phyloP scores from a whole-genome alignment of 2,797 vertebrate species.

The Aldrovandia affinis region DNA sequence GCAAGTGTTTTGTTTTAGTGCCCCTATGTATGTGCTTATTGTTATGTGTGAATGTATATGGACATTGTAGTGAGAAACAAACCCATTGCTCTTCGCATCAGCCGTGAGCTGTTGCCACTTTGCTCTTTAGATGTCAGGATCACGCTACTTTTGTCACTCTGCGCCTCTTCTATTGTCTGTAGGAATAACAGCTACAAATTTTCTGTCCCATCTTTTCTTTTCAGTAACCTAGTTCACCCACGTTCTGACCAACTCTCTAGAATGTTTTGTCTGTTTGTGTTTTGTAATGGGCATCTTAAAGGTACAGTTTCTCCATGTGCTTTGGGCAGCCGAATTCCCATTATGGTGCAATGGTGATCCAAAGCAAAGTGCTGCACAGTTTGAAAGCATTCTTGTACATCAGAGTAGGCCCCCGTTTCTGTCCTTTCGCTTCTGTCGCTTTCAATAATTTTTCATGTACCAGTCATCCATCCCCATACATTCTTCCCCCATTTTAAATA shows the following conservation, averaged over 20 bases:
- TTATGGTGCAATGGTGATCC: neutral
- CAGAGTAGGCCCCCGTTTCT: neutral
- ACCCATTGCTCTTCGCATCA: neutral
- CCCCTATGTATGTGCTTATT: neutral
- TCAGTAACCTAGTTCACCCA: slow-evolving; percentile 1
- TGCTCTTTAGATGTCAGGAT: neutral
- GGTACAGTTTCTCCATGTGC: slow-evolving; percentile 12
- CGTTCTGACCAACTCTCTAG: neutral
- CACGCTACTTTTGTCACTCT: neutral
- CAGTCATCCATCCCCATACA: neutral
- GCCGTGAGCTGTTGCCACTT: neutral
- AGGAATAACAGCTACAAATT: neutral
- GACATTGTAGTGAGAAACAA: neutral
- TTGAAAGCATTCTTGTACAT: slow-evolving; percentile 37
- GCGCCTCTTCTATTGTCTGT: neutral
- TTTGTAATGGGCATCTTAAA: slow-evolving; percentile 10
- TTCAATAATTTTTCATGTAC: neutral
- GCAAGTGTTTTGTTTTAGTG: slow-evolving; percentile 12
- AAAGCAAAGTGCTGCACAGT: slow-evolving; percentile 32
- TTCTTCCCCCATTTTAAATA: slow-evolving; percentile 4
- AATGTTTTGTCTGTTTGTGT: neutral
- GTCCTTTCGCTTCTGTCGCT: neutral
- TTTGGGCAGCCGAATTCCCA: neutral
- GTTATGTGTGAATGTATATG: neutral
- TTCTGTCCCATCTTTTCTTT: neutral